These are phyloP conservation scores for Glossophaga mutica DNA, from an alignment of 2,797 vertebrate species.

Conservation along the genomic window DNA sequence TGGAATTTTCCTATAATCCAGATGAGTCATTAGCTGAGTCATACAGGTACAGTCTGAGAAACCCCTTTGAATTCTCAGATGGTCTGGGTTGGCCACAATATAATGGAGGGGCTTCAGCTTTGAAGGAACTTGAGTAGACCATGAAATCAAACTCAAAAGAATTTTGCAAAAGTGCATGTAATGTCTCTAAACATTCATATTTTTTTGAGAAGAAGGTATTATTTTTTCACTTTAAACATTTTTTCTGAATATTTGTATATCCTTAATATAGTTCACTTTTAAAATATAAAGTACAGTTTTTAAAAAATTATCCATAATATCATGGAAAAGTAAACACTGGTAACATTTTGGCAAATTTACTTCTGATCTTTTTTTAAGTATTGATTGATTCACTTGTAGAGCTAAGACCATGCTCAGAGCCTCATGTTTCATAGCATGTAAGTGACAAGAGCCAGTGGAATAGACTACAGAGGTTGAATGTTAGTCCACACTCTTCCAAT, in stretches of 20 bases:
- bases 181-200: background rate
- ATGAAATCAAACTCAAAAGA: background rate
- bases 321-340: background rate
- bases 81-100: background rate
- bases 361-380: background rate
- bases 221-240: background rate
- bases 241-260: background rate
- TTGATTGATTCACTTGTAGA: background rate
- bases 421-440: background rate
- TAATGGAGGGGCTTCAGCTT: background rate
- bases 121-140: background rate
- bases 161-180: background rate
- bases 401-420: background rate
- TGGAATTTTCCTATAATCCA: slow-evolving; percentile 38
- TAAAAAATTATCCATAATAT: background rate
- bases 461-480: background rate
- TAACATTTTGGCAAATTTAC: background rate
- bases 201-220: background rate
- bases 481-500: background rate
- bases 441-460: background rate
- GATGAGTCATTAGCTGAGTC: slow-evolving; percentile 40
- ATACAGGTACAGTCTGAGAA: background rate
- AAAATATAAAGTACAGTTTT: background rate
- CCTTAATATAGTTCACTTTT: background rate
- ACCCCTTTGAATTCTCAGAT: background rate